These are phyloP conservation scores for Drosophila limbata DNA, from an alignment of 2,888 invertebrate species.

Conservation along the genomic window DNA sequence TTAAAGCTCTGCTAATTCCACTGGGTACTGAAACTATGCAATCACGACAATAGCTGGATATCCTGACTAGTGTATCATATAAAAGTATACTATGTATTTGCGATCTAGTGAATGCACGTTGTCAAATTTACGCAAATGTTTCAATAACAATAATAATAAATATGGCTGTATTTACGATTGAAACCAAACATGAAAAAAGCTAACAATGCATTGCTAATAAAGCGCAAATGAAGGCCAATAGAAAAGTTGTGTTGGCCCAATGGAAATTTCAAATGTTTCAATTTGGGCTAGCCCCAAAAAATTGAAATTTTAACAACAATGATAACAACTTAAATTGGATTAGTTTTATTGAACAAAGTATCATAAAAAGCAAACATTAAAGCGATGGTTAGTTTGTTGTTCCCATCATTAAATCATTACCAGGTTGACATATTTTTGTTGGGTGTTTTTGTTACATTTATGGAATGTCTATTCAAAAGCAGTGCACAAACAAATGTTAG, in stretches of 20 bases:
- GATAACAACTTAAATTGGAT: constrained; percentile 1
- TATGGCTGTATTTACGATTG: constrained; percentile 42
- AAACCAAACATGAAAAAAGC: constrained; percentile 14
- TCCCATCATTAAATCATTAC: neutral
- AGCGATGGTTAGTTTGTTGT: neutral
- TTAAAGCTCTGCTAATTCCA: neutral
- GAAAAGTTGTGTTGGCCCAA: constrained; percentile 9
- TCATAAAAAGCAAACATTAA: constrained; percentile 6
- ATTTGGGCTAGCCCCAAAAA: neutral
- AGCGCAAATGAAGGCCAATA: constrained; percentile 4
- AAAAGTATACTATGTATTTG: neutral
- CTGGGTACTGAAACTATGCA: neutral
- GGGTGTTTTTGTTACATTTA: constrained; percentile 8
- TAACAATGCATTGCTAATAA: constrained; percentile 33
- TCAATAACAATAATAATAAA: constrained; percentile 16
- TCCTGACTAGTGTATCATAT: neutral
- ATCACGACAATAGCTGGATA: neutral
- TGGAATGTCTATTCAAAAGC: constrained; percentile 10
- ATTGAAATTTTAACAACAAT: neutral
- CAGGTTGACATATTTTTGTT: constrained; percentile 1
- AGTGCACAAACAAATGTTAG: constrained; percentile 9
- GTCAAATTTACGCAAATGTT: constrained; percentile 40
- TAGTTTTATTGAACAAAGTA: neutral
- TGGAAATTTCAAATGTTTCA: constrained; percentile 22
- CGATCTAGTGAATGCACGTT: constrained; percentile 15